phyloP scores from a whole-genome alignment of 1,140 invertebrate species.

The Trissolcus basalis region DNA sequence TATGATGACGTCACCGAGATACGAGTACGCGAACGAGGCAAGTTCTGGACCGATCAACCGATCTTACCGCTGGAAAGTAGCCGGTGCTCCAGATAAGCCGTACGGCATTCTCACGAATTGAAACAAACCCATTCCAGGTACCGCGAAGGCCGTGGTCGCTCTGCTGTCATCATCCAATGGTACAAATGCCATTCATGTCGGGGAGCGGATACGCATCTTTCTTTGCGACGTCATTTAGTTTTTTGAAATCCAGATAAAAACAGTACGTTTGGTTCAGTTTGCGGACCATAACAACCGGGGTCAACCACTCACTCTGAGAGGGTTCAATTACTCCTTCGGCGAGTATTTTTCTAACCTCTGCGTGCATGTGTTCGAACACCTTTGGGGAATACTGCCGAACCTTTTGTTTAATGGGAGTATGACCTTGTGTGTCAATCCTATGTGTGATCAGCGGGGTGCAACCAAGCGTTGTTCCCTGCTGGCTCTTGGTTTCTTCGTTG shows the following conservation, averaged over 20 bases:
- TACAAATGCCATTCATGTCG: too few species aligned
- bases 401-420: not conserved
- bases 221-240: not conserved
- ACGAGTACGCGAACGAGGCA: slow-evolving; percentile 56
- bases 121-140: too few species aligned
- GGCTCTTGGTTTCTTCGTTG: too few species aligned
- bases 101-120: slow-evolving; percentile 73
- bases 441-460: too few species aligned
- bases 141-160: too few species aligned
- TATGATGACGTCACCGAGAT: slow-evolving; percentile 66
- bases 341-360: not conserved
- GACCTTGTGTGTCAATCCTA: too few species aligned
- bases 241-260: not conserved
- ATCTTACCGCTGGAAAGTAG: slow-evolving; percentile 68
- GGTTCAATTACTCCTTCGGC: not conserved
- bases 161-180: too few species aligned
- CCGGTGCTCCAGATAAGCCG: slow-evolving; percentile 67
- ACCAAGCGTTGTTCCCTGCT: too few species aligned
- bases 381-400: not conserved
- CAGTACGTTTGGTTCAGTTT: not conserved
- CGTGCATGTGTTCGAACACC: not conserved
- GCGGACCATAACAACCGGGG: too few species aligned
- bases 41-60: slow-evolving; percentile 61
- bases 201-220: too few species aligned
- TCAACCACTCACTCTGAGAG: too few species aligned